Evolutionary conservation across 2,113 vertebrate genomes (phyloP).

Genomic region (Atherinomorus stipes): DNA sequence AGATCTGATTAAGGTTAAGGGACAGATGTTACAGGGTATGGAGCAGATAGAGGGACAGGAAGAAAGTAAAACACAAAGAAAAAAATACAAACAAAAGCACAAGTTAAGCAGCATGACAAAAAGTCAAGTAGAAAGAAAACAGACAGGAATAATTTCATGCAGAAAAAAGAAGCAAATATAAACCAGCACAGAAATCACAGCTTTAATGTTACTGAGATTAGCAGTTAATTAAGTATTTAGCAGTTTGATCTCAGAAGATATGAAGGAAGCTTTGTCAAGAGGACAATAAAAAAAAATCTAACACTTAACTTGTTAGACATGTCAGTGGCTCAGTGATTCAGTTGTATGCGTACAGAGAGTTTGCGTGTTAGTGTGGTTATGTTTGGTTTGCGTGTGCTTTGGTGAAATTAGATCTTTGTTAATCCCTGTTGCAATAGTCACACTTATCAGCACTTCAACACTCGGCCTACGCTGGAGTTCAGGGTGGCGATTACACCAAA

Average conservation of each 20-base stretch:
- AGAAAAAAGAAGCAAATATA: slow-evolving; percentile 30
- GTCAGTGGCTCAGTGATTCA: not conserved
- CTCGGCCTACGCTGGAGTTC: slow-evolving; percentile 10
- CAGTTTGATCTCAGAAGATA: not conserved
- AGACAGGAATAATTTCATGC: slow-evolving; percentile 47
- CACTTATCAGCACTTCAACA: slow-evolving; percentile 39
- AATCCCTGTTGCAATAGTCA: slow-evolving; percentile 33
- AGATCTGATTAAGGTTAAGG: slow-evolving; percentile 73
- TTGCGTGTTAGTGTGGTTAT: not conserved
- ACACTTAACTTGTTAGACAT: not conserved
- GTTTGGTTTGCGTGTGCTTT: slow-evolving; percentile 1
- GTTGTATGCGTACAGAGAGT: not conserved
- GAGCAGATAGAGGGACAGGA: slow-evolving; percentile 51
- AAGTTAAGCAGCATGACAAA: slow-evolving; percentile 51
- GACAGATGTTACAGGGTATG: slow-evolving; percentile 44
- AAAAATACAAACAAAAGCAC: slow-evolving; percentile 57
- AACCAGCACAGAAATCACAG: not conserved
- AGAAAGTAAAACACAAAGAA: slow-evolving; percentile 57
- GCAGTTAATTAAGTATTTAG: not conserved
- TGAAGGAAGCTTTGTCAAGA: not conserved
- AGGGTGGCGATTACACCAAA: slow-evolving; percentile 6
- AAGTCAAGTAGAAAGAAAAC: slow-evolving; percentile 14
- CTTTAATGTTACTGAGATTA: not conserved
- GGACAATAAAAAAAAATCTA: not conserved
- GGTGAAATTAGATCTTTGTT: slow-evolving; percentile 21